Conservation (phyloP, 2,113 vertebrate genomes). For the Macquaria ambigua region DNA sequence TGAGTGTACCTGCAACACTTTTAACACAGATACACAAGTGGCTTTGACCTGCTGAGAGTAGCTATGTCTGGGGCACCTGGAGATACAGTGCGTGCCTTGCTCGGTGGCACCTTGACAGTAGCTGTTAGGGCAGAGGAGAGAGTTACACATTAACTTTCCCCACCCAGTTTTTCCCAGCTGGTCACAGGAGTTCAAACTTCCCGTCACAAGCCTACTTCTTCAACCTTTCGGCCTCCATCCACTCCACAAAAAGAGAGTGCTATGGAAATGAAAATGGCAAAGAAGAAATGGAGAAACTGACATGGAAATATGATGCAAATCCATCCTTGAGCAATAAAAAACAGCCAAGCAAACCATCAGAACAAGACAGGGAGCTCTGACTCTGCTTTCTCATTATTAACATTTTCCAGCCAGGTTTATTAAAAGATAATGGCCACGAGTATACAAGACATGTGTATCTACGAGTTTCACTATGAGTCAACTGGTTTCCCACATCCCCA, state of each 20-base stretch:
- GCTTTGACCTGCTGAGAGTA: neutral
- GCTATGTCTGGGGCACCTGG: neutral
- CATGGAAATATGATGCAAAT: conserved; percentile 75
- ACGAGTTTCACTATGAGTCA: conserved; percentile 50
- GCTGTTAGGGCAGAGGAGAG: conserved; percentile 35
- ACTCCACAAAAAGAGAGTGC: conserved; percentile 21
- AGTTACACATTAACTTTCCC: conserved; percentile 74
- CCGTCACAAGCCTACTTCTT: conserved; percentile 55
- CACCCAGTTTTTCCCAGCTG: conserved; percentile 61
- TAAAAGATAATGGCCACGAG: conserved; percentile 8
- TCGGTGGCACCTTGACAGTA: conserved; percentile 56
- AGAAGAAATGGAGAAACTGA: conserved; percentile 64
- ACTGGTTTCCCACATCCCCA: neutral
- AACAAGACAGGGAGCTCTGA: neutral
- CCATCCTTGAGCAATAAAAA: conserved; percentile 21
- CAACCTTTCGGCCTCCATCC: conserved; percentile 25
- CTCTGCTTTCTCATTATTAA: conserved; percentile 24
- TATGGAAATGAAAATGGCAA: conserved; percentile 38
- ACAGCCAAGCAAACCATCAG: conserved; percentile 20
- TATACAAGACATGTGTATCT: neutral
- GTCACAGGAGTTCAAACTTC: conserved; percentile 52
- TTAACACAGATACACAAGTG: conserved; percentile 1
- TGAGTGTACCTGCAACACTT: neutral
- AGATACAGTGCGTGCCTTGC: conserved; percentile 63
- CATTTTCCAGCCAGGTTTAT: conserved; percentile 36